Base-by-base conservation (phyloP, 2,113 vertebrate species). In the Tachysurus vachellii region DNA sequence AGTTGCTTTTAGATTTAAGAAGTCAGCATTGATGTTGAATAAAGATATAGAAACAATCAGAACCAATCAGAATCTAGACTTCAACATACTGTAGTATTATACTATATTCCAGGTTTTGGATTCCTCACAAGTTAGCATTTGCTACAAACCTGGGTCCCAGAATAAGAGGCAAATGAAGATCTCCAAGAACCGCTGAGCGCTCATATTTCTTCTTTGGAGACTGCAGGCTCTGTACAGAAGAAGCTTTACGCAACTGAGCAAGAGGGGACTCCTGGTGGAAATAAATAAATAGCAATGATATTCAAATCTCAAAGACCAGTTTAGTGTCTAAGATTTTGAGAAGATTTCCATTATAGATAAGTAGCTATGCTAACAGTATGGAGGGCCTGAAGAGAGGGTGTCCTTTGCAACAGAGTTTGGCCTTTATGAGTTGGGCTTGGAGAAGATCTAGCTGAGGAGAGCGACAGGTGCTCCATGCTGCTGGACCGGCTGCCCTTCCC, bases 351-450 rank as follows among this genome's bases (percentile, higher is more conserved):
- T 5, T 19, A 21, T 36, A 23, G 3, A n/a, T 73, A 75, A 21
- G 2, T 28, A 66, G 44, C 53, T 53, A 68, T 57, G 93, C 97
- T 97, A 89, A 99, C 98, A 92, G 95, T 95, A 66, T 89, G 89
- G 80, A 99, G 93, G n/a, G 95, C 95, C 87, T 99, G 98, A 88
- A 98, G 91, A 0, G 98, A 99, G 0, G 98, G 97, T 0, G 96
- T 95, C 88, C 96, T 97, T 94, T 95, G 97, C 90, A 97, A 89
- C 57, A 82, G 83, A 0, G 84, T 88, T 86, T 90, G 88, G n/a
- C n/a, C 1, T 89, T 91, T 16, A 5, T 89, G 3, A 7, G 93
- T 93, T 19, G 93, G 92, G 88, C 93, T 93, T 5, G 93, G 91
- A 70, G 94, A 94, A 26, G 93, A 62, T 7, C 91, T 87, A 0